Evolutionary conservation across 2,888 invertebrate species (phyloP), one percentile per base, ranked within the genome.

Genomic region (Plutella xylostella): DNA sequence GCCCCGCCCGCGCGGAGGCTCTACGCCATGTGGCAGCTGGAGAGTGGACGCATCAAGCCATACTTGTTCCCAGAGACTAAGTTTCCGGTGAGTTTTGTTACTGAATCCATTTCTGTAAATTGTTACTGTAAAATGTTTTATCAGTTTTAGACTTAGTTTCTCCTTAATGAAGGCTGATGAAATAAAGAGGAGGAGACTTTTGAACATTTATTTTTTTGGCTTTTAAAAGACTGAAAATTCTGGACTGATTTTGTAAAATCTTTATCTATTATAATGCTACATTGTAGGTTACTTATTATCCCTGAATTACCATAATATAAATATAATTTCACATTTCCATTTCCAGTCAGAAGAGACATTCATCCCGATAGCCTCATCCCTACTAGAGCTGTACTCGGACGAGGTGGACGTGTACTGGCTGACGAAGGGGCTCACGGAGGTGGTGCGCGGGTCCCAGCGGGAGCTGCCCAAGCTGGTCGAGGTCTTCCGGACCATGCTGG

Each of bases 321-420:
- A n/a, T 12, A 4, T 15, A 28, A 4, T 43, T 21, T 17, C 12
- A 18, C 25, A 20, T 42, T 17, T 46, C n/a, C 30, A 51, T 47
- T 66, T 60, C 1, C 64, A 87, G 79, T 82, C 85, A 43, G 75
- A 85, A 19, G 83, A 83, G 48, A 80, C 86, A 5, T 89, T 90
- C 56, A 63, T 88, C 21, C 85, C 88, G 1, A 89, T 93, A 59
- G 89, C 90, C 0, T 87, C 90, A 48, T 88, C 90, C 0, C 72
- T 95, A 1, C 76, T 89, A 48, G 88, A 91, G 55, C 86, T 92
- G 46, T 90, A 90, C 55, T 89, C 90, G 25, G 87, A 89, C 55
- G 90, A 92, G 52, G 88, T 90, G 1, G 93, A 94, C 56, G 88
- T 90, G 1, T 96, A 93, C 76, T 96, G 94, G 93, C 77, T 95